These are phyloP conservation scores for Propithecus coquereli DNA, from an alignment of 2,113 vertebrate species.

Conservation along the genomic window DNA sequence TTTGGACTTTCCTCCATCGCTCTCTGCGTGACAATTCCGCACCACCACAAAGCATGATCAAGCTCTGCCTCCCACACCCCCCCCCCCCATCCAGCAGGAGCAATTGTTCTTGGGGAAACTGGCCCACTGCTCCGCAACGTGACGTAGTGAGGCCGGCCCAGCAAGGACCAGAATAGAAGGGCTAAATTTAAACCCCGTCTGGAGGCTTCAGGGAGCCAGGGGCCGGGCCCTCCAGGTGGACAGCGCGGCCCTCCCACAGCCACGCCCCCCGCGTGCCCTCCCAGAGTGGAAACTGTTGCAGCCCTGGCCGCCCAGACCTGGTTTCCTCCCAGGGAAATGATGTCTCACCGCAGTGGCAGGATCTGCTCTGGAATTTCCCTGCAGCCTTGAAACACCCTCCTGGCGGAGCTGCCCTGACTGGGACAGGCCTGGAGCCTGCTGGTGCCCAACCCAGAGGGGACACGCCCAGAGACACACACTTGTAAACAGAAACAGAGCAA, in stretches of 20 bases:
- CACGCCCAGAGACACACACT: background rate
- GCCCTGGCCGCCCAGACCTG: background rate
- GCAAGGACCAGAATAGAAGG: constrained; percentile 36
- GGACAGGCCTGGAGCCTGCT: background rate
- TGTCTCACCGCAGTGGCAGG: fast-evolving
- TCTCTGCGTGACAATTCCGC: background rate
- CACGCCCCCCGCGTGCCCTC: background rate
- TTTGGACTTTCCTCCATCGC: background rate
- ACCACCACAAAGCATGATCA: background rate
- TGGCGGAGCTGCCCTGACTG: fast-evolving
- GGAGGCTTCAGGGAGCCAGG: background rate
- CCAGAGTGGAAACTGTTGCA: background rate
- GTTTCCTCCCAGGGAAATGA: constrained; percentile 57
- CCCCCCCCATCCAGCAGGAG: background rate
- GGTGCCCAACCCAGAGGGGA: background rate
- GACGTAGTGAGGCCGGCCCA: background rate
- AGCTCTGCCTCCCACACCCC: background rate
- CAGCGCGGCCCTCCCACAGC: background rate
- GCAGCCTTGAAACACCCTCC: background rate
- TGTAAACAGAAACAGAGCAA: constrained; percentile 8
- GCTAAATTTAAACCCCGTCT: constrained; percentile 59
- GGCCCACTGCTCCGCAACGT: background rate
- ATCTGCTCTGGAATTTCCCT: background rate
- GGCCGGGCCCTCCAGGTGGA: background rate
- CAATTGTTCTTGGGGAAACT: background rate